phyloP scores from a whole-genome alignment of 1,140 invertebrate genomes.

The Heliothis subflexa region DNA sequence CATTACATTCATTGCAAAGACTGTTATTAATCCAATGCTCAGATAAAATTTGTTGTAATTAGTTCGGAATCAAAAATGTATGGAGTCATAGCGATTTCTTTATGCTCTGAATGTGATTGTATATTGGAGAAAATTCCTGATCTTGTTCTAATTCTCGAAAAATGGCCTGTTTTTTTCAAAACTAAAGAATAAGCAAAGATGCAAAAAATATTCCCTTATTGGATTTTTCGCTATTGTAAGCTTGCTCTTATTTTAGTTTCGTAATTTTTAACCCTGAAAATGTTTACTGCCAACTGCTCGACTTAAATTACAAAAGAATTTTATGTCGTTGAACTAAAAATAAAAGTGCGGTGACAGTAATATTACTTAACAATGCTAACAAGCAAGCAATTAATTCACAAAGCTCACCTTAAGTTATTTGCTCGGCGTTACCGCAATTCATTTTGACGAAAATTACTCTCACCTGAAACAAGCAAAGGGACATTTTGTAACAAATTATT shows the following conservation, averaged over 20 bases:
- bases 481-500: slow-evolving; percentile 47
- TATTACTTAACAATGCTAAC: slow-evolving; percentile 2
- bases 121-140: no score
- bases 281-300: no score
- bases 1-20: not conserved
- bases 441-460: slow-evolving; percentile 72
- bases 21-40: slow-evolving; percentile 12
- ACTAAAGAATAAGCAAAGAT: no score
- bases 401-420: slow-evolving; percentile 75
- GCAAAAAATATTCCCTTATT: no score
- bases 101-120: not conserved
- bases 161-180: no score
- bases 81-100: not conserved
- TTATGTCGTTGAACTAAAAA: no score
- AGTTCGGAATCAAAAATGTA: not conserved
- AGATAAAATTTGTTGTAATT: slow-evolving; percentile 1
- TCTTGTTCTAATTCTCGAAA: no score
- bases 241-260: no score
- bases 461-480: slow-evolving; percentile 73
- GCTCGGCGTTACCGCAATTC: slow-evolving; percentile 66
- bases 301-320: no score
- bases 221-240: no score
- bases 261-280: no score
- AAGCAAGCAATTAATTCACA: slow-evolving; percentile 14
- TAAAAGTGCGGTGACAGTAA: not conserved